Evolutionary conservation across 2,888 invertebrate species (phyloP).

Genomic region (Melinopterus prodromus): DNA sequence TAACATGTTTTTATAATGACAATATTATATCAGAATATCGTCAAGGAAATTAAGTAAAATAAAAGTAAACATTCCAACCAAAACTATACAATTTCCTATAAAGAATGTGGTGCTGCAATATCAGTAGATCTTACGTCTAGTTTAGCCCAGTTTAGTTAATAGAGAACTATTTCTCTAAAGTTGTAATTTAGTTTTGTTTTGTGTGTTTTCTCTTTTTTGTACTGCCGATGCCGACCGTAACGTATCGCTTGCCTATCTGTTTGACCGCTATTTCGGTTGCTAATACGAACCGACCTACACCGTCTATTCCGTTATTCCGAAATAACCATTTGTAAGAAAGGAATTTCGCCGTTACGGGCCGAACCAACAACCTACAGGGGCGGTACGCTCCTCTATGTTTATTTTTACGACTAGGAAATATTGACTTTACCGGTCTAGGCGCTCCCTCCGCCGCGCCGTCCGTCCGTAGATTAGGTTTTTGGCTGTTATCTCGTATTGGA

Average conservation of each 20-base stretch:
- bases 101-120: too few species aligned
- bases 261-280: not conserved
- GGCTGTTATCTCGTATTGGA: not conserved
- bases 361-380: not conserved
- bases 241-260: not conserved
- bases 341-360: not conserved
- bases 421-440: not conserved
- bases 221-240: not conserved
- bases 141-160: too few species aligned
- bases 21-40: too few species aligned
- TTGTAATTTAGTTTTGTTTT: too few species aligned
- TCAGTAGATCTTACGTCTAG: too few species aligned
- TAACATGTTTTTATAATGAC: too few species aligned
- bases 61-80: too few species aligned
- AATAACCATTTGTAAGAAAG: not conserved
- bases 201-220: too few species aligned
- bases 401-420: not conserved
- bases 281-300: not conserved
- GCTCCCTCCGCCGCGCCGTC: not conserved
- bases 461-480: not conserved
- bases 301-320: not conserved
- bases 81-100: too few species aligned
- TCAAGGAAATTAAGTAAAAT: too few species aligned
- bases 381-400: not conserved
- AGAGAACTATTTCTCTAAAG: too few species aligned